Base-by-base conservation (phyloP, 1,140 invertebrate species). In the Rhizoglyphus robini region DNA sequence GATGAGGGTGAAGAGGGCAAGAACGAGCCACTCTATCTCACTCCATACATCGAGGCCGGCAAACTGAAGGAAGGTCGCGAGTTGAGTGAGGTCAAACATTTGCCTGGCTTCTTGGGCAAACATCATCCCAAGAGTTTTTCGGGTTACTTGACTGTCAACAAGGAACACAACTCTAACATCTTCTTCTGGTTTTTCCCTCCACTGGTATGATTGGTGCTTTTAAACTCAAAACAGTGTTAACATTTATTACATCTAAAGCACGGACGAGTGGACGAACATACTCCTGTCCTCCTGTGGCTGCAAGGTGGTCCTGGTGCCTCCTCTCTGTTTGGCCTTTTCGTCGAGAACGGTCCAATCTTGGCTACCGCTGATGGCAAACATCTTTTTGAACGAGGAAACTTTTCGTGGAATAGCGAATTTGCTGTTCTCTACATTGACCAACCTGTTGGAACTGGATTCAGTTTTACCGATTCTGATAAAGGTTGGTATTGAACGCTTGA, bases 351-450 rank as follows among this genome's bases (percentile, higher is more conserved):
- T 0, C 88, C 89, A 0, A 84, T 86, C n/a, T 58, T 65, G 23
- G 2, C 69, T 0, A 80, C 80, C 20, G 74, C 78, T 65, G 76
- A 84, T 61, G 78, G 80, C 18, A 82, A 78, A 72, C 68, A 83
- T 81, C 74, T 69, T 41, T 41, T 18, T n/a, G n/a, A n/a, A 74
- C 72, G 79, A 0, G 48, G 86, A 31, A 80, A 85, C 71, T 83
- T 82, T 49, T 83, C 84, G 5, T 92, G 88, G 88, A 84, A 82
- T 60, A 76, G 79, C 18, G 81, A 79, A 3, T 84, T 87, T 70
- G 84, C 86, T 72, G 71, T 92, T 27, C 78, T 92, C 23, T 92
- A 87, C 71, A 86, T 92, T 63, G 90, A 93, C 72, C 90, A 89
- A 74, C 90, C 89, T 4, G 88, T 89, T 46, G 87, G 87, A 2